Evolutionary conservation across 2,888 invertebrate species (phyloP).

Genomic region (Nemapogon koenigi): DNA sequence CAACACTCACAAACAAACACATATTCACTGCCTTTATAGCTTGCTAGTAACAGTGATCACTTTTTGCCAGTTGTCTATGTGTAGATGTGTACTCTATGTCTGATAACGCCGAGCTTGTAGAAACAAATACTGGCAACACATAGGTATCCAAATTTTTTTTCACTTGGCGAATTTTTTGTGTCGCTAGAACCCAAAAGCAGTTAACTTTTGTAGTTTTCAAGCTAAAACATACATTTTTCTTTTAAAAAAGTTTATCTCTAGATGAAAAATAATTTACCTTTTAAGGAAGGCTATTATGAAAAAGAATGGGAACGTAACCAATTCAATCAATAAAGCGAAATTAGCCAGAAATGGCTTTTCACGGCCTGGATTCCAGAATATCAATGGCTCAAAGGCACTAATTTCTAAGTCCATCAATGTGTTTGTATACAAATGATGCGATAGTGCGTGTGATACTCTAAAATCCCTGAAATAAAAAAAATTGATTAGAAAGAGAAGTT

Average conservation of each 20-base stretch:
- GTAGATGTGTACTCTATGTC: too few relatives aligned
- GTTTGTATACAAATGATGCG: slow-evolving; percentile 82
- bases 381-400: slow-evolving; percentile 69
- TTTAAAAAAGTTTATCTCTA: too few relatives aligned
- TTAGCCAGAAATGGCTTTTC: slow-evolving; percentile 46
- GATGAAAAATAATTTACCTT: slow-evolving; percentile 34
- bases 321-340: slow-evolving; percentile 57
- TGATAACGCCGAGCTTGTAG: too few relatives aligned
- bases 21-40: slow-evolving; percentile 16
- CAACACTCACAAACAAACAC: slow-evolving; percentile 14
- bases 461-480: slow-evolving; percentile 63
- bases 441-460: slow-evolving; percentile 76
- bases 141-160: too few relatives aligned
- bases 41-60: too few relatives aligned
- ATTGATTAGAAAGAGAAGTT: too few relatives aligned
- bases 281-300: slow-evolving; percentile 37
- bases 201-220: too few relatives aligned
- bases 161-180: too few relatives aligned
- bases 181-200: too few relatives aligned
- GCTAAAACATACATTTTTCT: too few relatives aligned
- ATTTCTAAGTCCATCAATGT: slow-evolving; percentile 78
- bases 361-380: slow-evolving; percentile 72
- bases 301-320: slow-evolving; percentile 35
- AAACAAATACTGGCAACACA: too few relatives aligned
- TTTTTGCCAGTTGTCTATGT: too few relatives aligned